Conservation (phyloP, 2,113 vertebrate genomes). For the Caranx ignobilis region DNA sequence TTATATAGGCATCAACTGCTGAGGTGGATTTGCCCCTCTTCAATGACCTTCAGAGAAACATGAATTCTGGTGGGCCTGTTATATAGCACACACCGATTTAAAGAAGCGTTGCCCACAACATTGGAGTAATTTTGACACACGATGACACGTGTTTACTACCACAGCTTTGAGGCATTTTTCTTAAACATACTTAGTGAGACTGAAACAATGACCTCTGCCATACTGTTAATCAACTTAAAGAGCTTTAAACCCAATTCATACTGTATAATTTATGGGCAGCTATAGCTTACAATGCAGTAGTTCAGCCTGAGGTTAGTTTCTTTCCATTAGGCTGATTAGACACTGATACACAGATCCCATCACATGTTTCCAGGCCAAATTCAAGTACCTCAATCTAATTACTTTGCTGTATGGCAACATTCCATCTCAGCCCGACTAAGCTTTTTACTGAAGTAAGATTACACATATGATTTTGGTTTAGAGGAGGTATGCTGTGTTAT, state of each 20-base stretch:
- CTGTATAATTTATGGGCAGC: conserved; percentile 19
- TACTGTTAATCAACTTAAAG: conserved; percentile 1
- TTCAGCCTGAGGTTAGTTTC: background rate
- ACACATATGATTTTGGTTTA: conserved; percentile 3
- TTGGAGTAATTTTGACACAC: background rate
- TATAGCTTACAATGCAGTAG: background rate
- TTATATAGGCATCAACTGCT: background rate
- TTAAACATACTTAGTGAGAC: background rate
- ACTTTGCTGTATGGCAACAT: conserved; percentile 17
- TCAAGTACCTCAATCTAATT: conserved; percentile 41
- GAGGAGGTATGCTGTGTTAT: background rate
- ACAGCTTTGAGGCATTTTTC: background rate
- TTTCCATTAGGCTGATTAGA: conserved; percentile 70
- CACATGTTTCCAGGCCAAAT: conserved; percentile 51
- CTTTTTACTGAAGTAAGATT: conserved; percentile 24
- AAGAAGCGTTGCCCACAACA: background rate
- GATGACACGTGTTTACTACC: too few species aligned
- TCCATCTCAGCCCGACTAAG: conserved; percentile 6
- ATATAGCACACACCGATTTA: background rate
- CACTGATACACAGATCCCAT: conserved; percentile 37
- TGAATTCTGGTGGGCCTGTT: background rate
- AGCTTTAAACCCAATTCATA: conserved; percentile 8
- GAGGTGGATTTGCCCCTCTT: background rate
- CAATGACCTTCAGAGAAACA: conserved; percentile 21
- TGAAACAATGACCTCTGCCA: background rate